A percentile compares a stretch with the other conserved stretches of the same genome.
These are phyloP conservation scores for Neolamprologus tretocephalus DNA, from an alignment of 2,113 vertebrate species.

Conservation along the genomic window DNA sequence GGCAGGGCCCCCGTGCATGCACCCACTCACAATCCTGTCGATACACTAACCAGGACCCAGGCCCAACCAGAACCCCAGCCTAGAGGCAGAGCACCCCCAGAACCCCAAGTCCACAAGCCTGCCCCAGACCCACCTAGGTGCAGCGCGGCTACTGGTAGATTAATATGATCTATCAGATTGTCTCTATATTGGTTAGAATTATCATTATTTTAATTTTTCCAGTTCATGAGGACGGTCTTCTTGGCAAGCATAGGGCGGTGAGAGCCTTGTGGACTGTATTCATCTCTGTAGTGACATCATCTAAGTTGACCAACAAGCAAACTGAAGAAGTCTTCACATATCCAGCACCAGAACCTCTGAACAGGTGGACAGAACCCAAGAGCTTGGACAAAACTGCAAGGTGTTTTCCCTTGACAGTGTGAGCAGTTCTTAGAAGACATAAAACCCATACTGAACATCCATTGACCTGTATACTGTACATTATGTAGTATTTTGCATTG, in stretches of 20 bases:
- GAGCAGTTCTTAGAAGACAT: neutral
- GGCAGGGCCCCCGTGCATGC: neutral
- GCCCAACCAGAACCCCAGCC: neutral
- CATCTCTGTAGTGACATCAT: neutral
- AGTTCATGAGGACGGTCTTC: neutral
- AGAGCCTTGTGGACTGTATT: neutral
- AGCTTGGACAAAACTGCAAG: neutral
- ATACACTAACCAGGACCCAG: neutral
- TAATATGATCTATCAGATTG: neutral
- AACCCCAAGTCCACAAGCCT: neutral
- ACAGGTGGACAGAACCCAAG: neutral
- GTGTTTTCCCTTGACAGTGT: neutral
- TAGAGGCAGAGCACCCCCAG: neutral
- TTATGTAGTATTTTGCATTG: neutral
- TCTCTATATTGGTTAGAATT: neutral
- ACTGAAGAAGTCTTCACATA: neutral
- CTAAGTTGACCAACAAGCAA: neutral
- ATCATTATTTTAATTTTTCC: neutral
- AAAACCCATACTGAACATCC: neutral
- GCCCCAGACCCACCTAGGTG: neutral
- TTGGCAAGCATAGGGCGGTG: neutral
- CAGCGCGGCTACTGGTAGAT: neutral
- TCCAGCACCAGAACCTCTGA: neutral
- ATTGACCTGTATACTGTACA: neutral
- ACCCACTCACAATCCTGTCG: neutral